phyloP scores from a whole-genome alignment of 2,797 vertebrate species.

The Myotis findleyi region DNA sequence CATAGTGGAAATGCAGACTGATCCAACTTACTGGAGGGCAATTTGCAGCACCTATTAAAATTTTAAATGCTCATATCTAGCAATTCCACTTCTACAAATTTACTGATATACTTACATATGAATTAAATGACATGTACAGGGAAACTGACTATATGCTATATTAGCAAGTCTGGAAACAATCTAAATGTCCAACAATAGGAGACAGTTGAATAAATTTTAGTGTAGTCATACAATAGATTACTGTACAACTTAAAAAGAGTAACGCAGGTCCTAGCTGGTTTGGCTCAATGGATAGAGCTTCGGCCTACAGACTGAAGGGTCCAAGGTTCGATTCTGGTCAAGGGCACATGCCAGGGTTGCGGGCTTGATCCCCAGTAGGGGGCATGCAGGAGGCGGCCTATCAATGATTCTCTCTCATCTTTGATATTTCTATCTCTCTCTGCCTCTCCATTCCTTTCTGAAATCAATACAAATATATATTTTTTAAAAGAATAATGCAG shows the following conservation, averaged over 20 bases:
- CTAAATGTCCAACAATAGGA: conserved; percentile 22
- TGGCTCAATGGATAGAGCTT: too few species aligned
- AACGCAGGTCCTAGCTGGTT: too few species aligned
- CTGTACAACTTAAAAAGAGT: background rate
- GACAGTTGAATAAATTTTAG: background rate
- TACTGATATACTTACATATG: background rate
- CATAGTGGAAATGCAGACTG: background rate
- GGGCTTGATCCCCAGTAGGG: too few species aligned
- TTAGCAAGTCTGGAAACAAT: background rate
- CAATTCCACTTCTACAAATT: conserved; percentile 22
- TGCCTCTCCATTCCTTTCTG: too few species aligned
- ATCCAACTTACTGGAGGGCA: background rate
- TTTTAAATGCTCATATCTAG: background rate
- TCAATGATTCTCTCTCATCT: too few species aligned
- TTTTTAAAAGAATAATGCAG: background rate
- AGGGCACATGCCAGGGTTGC: too few species aligned
- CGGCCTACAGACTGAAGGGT: too few species aligned
- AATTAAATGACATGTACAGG: background rate
- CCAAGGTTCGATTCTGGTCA: too few species aligned
- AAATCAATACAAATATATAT: too few species aligned
- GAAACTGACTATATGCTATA: background rate
- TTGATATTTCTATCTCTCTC: too few species aligned
- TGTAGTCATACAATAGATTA: background rate
- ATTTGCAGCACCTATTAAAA: background rate
- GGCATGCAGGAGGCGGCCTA: too few species aligned